Percentiles rank a stretch among this genome's conserved stretches.
phyloP scores from a whole-genome alignment of 2,797 vertebrate genomes.

The Huso huso region DNA sequence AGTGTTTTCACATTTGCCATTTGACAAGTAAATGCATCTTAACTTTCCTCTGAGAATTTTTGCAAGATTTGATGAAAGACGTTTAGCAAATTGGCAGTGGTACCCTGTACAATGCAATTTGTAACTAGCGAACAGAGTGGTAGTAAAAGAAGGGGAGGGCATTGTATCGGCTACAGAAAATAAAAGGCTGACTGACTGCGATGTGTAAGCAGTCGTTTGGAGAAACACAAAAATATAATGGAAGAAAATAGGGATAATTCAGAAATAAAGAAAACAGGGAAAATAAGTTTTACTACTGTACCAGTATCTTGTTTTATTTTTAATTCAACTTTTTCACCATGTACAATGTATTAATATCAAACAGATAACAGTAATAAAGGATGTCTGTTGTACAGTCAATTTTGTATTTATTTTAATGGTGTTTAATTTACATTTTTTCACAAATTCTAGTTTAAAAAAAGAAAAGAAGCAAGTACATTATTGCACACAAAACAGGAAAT shows the following conservation, averaged over 20 bases:
- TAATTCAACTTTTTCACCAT: too few species aligned
- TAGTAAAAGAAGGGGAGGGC: constrained; percentile 57
- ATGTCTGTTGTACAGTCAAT: too few species aligned
- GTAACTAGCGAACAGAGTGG: constrained; percentile 57
- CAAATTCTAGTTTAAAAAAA: too few species aligned
- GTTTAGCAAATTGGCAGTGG: constrained; percentile 88
- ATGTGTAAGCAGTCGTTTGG: neutral
- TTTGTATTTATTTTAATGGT: too few species aligned
- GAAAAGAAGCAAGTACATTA: too few species aligned
- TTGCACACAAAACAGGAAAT: too few species aligned
- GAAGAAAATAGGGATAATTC: neutral
- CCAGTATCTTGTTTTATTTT: too few species aligned
- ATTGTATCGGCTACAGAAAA: constrained; percentile 42
- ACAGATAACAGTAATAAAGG: too few species aligned
- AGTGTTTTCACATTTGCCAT: constrained; percentile 63
- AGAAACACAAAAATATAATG: neutral
- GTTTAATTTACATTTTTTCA: too few species aligned
- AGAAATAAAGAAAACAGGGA: neutral
- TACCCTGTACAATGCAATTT: constrained; percentile 70
- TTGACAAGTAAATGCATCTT: constrained; percentile 83
- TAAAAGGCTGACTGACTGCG: constrained; percentile 12
- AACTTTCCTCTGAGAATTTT: constrained; percentile 70
- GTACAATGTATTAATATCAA: too few species aligned
- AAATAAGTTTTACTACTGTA: too few species aligned
- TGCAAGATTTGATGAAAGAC: constrained; percentile 77